Evolutionary conservation across 2,113 vertebrate genomes (phyloP).

Genomic region (Montifringilla adamsi): DNA sequence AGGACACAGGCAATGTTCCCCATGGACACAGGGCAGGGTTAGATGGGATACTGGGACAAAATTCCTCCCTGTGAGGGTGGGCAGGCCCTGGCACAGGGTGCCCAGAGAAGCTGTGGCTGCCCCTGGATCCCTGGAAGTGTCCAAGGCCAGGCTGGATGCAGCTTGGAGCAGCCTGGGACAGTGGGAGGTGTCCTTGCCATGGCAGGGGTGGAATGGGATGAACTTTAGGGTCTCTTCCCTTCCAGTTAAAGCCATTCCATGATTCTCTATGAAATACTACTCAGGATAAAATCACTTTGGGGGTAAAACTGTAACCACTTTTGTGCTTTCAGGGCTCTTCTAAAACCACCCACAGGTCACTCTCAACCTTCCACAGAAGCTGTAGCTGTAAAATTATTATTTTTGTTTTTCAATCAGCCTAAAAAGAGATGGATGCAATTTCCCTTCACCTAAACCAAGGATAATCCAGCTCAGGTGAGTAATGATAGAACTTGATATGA

Average conservation of each 20-base stretch:
- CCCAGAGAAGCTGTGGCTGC: background rate
- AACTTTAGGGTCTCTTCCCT: background rate
- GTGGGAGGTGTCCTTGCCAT: background rate
- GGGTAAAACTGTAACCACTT: background rate
- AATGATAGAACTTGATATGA: background rate
- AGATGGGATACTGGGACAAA: accelerated
- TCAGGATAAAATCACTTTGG: background rate
- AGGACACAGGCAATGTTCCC: too few relatives aligned
- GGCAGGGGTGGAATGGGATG: background rate
- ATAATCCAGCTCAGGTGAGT: background rate
- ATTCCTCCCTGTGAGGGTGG: background rate
- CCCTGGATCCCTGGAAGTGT: background rate
- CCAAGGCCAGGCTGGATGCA: accelerated
- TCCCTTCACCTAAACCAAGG: background rate
- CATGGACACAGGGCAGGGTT: background rate
- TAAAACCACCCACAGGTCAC: background rate
- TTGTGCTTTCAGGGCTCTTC: background rate
- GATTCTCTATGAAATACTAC: background rate
- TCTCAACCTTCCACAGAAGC: background rate
- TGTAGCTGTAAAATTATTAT: background rate
- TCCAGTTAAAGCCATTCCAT: background rate
- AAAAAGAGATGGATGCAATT: background rate
- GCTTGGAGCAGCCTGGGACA: accelerated
- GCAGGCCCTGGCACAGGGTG: background rate
- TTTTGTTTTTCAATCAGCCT: background rate